Evolutionary conservation across 2,888 invertebrate genomes (phyloP).

Genomic region (Geophilus truncorum): DNA sequence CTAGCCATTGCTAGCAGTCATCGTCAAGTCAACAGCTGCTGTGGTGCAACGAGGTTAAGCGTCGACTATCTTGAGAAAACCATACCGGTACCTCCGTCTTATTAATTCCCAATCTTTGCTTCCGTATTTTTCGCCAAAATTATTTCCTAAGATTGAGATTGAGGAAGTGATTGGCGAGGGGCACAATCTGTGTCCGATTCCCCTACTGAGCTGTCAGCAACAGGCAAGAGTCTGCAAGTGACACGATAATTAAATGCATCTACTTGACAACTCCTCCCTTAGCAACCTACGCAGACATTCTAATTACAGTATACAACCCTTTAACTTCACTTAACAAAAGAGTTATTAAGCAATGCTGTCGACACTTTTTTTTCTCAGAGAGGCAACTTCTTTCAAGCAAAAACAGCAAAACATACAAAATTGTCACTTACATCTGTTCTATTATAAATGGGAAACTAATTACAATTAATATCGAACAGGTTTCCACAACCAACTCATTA

Average conservation of each 20-base stretch:
- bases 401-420: background rate
- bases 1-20: background rate
- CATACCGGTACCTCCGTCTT: too few species aligned
- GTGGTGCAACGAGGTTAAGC: background rate
- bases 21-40: background rate
- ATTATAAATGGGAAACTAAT: background rate
- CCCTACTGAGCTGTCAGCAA: background rate
- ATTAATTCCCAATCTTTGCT: too few species aligned
- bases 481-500: too few species aligned
- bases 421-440: background rate
- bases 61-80: background rate
- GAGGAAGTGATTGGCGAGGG: background rate
- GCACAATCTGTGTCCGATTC: background rate
- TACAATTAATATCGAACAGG: background rate
- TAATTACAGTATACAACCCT: constrained; percentile 10
- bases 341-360: background rate
- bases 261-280: background rate
- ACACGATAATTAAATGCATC: constrained; percentile 10
- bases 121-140: background rate
- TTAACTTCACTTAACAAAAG: background rate
- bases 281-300: background rate
- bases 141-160: background rate
- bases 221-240: background rate
- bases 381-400: background rate
- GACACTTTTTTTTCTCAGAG: background rate